phyloP scores from a whole-genome alignment of 2,113 vertebrate genomes.

The Sporophila hypoxantha region DNA sequence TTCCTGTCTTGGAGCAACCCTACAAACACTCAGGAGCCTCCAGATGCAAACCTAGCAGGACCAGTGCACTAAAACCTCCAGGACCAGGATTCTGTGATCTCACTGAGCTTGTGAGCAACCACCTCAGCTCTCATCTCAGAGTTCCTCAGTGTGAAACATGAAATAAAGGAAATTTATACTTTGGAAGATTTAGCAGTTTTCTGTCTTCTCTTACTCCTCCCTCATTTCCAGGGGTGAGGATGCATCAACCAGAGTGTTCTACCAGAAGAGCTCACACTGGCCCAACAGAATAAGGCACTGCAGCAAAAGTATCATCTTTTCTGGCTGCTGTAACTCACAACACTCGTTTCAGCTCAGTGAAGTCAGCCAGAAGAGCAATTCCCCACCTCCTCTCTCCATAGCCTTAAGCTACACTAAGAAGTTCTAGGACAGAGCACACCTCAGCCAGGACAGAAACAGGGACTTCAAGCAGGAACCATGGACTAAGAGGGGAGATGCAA shows the following conservation, averaged over 20 bases:
- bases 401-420: background rate
- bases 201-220: conserved; percentile 13
- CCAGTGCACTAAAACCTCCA: background rate
- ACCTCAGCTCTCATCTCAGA: conserved; percentile 9
- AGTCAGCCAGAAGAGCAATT: background rate
- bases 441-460: background rate
- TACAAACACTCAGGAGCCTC: background rate
- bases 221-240: conserved; percentile 34
- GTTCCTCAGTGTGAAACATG: background rate
- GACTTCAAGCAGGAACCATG: background rate
- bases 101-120: conserved; percentile 3
- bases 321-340: background rate
- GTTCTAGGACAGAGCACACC: background rate
- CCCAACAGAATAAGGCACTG: background rate
- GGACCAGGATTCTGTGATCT: background rate
- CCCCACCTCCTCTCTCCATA: background rate
- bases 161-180: conserved; percentile 17
- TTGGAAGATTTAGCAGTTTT: conserved; percentile 2
- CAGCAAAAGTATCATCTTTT: background rate
- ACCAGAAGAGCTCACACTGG: background rate
- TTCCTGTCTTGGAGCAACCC: background rate
- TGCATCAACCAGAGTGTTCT: conserved; percentile 5
- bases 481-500: background rate
- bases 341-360: background rate
- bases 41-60: background rate